A percentile compares a stretch with the other conserved stretches of the same genome.
Evolutionary conservation across 2,888 invertebrate genomes (phyloP).

Genomic region (Adelphocoris suturalis): DNA sequence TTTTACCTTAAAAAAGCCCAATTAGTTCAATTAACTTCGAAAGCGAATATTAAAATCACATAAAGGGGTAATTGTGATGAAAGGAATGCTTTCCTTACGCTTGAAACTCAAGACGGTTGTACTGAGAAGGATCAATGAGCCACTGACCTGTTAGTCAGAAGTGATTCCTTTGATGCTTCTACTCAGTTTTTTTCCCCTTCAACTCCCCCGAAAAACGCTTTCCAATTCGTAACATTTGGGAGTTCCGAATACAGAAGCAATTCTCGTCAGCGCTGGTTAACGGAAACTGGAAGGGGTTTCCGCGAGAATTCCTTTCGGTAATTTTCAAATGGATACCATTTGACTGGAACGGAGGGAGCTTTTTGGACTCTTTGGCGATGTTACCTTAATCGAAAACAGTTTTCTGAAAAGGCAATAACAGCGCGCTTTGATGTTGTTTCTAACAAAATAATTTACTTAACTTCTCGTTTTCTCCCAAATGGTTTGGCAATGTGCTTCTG

Average conservation of each 20-base stretch:
- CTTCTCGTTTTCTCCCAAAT: not conserved
- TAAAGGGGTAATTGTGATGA: not conserved
- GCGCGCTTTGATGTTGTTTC: not conserved
- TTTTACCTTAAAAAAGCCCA: not conserved
- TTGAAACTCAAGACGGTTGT: not conserved
- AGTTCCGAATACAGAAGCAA: constrained; percentile 9
- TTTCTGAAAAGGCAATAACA: constrained; percentile 7
- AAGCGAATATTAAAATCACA: not conserved
- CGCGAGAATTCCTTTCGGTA: constrained; percentile 2
- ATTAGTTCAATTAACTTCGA: constrained; percentile 8
- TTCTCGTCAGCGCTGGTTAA: not conserved
- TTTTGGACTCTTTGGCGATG: not conserved
- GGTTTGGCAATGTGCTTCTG: not conserved
- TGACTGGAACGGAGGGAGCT: not conserved
- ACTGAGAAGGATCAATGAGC: not conserved
- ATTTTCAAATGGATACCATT: constrained; percentile 16
- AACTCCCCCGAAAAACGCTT: not conserved
- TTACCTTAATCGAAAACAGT: constrained; percentile 13
- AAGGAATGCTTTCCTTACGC: not conserved
- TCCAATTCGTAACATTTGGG: constrained; percentile 20
- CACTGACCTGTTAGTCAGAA: constrained; percentile 9
- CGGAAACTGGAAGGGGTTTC: not conserved
- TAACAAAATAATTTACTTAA: not conserved
- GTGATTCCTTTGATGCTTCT: constrained; percentile 14
- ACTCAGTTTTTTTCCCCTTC: not conserved